A percentile compares a stretch with the other conserved stretches of the same genome.
These are phyloP conservation scores for Sclerodermus sp. DNA, from an alignment of 2,888 invertebrate genomes.

Conservation along the genomic window DNA sequence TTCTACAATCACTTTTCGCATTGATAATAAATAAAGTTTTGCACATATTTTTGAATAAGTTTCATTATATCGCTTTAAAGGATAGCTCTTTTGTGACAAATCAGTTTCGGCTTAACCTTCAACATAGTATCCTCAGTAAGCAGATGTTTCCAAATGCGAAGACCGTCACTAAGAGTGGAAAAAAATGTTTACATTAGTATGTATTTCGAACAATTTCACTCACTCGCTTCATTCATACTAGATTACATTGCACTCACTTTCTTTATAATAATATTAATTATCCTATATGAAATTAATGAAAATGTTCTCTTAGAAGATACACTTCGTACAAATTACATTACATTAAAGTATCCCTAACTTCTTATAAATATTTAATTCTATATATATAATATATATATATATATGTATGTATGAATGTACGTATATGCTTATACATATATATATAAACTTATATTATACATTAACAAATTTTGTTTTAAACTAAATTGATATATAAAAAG, in stretches of 20 bases:
- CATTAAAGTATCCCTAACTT: too few species aligned
- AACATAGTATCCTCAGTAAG: slow-evolving; percentile 54
- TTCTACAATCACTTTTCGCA: too few species aligned
- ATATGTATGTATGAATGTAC: slow-evolving; percentile 6
- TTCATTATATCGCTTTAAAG: slow-evolving; percentile 26
- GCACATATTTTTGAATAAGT: slow-evolving; percentile 12
- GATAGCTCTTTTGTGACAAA: slow-evolving; percentile 32
- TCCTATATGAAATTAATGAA: slow-evolving; percentile 16
- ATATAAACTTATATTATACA: neutral
- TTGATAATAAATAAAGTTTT: too few species aligned
- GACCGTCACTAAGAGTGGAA: slow-evolving; percentile 57
- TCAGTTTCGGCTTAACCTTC: slow-evolving; percentile 52
- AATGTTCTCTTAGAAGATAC: too few species aligned
- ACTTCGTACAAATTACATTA: too few species aligned
- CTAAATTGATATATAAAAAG: too few species aligned
- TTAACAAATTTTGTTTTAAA: too few species aligned
- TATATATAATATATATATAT: too few species aligned
- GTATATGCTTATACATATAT: slow-evolving; percentile 2
- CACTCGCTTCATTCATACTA: slow-evolving; percentile 46
- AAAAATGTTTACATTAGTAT: slow-evolving; percentile 56
- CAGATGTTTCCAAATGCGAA: slow-evolving; percentile 54
- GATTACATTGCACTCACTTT: slow-evolving; percentile 12
- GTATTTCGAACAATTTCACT: slow-evolving; percentile 47
- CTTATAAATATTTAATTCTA: too few species aligned
- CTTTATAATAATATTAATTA: neutral